Conservation (phyloP, 2,113 vertebrate genomes). For the Bagarius yarrelli region DNA sequence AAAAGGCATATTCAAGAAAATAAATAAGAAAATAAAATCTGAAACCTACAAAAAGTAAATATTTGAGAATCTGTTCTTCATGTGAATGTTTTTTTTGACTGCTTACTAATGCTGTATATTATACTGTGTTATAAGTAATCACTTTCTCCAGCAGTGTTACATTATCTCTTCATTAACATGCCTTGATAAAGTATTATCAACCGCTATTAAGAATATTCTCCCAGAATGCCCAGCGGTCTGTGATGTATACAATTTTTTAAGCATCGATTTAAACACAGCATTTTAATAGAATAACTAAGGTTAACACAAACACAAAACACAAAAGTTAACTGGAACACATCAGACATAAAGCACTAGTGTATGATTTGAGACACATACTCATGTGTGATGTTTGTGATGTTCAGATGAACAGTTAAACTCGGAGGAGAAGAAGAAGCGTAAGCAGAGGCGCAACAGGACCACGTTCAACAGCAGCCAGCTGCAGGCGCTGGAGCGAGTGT, state of each 20-base stretch:
- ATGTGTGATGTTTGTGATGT: not conserved
- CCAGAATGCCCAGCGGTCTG: not conserved
- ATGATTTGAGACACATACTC: not conserved
- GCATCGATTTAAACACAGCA: not conserved
- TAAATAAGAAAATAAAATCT: too few relatives aligned
- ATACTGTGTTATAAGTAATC: not conserved
- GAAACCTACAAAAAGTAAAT: not conserved
- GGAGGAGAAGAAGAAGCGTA: constrained; percentile 96
- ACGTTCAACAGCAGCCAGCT: constrained; percentile 98
- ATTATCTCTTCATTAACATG: not conserved
- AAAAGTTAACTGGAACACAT: not conserved
- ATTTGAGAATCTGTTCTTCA: not conserved
- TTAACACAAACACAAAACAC: too few relatives aligned
- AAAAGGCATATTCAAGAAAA: not conserved
- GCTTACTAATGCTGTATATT: not conserved
- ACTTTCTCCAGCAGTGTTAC: not conserved
- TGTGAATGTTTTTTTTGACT: not conserved
- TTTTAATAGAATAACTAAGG: not conserved
- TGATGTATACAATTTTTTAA: not conserved
- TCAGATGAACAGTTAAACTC: constrained; percentile 90
- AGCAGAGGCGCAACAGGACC: constrained; percentile 93
- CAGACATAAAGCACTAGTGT: not conserved
- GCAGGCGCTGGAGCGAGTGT: constrained; percentile 93
- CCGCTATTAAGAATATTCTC: not conserved
- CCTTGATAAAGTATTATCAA: not conserved